A percentile compares a stretch with the other conserved stretches of the same genome.
These are phyloP conservation scores for Colletes gigas DNA, from an alignment of 1,140 invertebrate species.

Conservation along the genomic window DNA sequence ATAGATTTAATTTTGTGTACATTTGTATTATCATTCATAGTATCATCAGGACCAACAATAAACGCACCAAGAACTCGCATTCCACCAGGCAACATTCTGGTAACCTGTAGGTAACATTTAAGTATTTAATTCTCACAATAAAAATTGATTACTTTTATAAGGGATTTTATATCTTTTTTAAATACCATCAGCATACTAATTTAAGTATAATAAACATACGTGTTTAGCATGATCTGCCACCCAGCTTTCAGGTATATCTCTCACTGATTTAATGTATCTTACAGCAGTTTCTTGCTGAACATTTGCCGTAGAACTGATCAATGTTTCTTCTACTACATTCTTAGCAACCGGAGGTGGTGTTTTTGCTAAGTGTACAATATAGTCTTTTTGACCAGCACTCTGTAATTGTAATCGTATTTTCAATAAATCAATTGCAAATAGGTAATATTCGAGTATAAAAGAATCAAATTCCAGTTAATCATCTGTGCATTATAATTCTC, in stretches of 20 bases:
- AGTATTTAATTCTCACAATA: slow-evolving; percentile 21
- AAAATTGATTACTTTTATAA: neutral
- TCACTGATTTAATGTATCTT: slow-evolving; percentile 74
- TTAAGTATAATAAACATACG: slow-evolving; percentile 67
- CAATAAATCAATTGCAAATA: slow-evolving; percentile 7
- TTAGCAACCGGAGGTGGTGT: slow-evolving; percentile 84
- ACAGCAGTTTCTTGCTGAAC: slow-evolving; percentile 56
- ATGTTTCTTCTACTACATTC: slow-evolving; percentile 77
- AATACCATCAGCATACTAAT: neutral
- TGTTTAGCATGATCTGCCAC: slow-evolving; percentile 87
- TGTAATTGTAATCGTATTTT: slow-evolving; percentile 70
- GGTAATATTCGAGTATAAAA: neutral
- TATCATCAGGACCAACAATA: slow-evolving; percentile 84
- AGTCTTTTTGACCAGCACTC: slow-evolving; percentile 85
- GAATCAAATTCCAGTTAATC: neutral
- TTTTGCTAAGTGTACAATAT: slow-evolving; percentile 87
- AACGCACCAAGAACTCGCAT: slow-evolving; percentile 87
- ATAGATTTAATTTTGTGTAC: slow-evolving; percentile 82
- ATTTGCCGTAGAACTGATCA: slow-evolving; percentile 59
- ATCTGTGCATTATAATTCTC: neutral
- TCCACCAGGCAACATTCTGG: slow-evolving; percentile 91
- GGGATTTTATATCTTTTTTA: neutral
- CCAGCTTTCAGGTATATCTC: slow-evolving; percentile 83
- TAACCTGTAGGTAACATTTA: slow-evolving; percentile 80
- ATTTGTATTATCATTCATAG: slow-evolving; percentile 81